Percentiles rank a stretch among this genome's conserved stretches.
Evolutionary conservation across 2,888 invertebrate species (phyloP).

Genomic region (Dryadula phaetusa): DNA sequence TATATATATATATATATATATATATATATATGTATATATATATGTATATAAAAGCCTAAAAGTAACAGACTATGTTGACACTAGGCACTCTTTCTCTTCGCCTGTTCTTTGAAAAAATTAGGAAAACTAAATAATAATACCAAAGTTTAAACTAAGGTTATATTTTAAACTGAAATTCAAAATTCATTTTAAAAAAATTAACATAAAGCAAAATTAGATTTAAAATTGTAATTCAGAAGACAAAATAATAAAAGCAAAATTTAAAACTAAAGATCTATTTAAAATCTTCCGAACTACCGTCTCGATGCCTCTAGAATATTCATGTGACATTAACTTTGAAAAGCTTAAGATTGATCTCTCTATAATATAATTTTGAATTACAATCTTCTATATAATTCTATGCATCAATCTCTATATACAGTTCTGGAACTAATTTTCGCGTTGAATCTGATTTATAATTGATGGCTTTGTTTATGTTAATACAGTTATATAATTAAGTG

Average conservation of each 20-base stretch:
- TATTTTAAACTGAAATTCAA: too few relatives aligned
- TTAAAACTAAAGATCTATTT: neutral
- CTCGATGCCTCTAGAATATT: neutral
- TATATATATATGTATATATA: too few relatives aligned
- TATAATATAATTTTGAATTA: neutral
- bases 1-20: too few relatives aligned
- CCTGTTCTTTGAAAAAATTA: too few relatives aligned
- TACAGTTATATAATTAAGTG: conserved; percentile 15
- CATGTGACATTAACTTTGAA: neutral
- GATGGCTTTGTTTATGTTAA: conserved; percentile 27
- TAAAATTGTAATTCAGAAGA: too few relatives aligned
- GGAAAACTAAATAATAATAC: too few relatives aligned
- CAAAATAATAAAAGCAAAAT: neutral
- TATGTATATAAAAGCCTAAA: too few relatives aligned
- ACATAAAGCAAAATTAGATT: too few relatives aligned
- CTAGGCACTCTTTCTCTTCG: too few relatives aligned
- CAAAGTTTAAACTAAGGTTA: too few relatives aligned
- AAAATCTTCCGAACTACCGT: neutral
- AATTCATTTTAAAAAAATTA: too few relatives aligned
- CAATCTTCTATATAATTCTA: neutral
- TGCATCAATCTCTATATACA: conserved; percentile 7
- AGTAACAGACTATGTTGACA: too few relatives aligned
- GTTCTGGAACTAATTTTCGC: conserved; percentile 18
- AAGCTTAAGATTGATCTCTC: neutral
- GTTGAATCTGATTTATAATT: conserved; percentile 23